Evolutionary conservation across 1,140 invertebrate species (phyloP).

Genomic region (Drosophila pruinosa): DNA sequence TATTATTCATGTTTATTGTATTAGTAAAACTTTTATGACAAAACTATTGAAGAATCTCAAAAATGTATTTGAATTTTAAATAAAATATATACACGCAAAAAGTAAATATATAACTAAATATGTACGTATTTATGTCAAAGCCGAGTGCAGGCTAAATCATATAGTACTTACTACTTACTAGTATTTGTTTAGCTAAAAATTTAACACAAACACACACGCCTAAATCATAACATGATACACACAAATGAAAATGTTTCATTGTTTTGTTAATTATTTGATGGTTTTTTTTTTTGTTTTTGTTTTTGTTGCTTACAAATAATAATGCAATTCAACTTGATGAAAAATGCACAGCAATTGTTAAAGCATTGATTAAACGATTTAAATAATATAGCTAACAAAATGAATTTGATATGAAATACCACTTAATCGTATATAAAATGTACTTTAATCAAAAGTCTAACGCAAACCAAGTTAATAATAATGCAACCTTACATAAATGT

Average conservation of each 20-base stretch:
- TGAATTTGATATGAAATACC: conserved; percentile 39
- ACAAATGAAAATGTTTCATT: not conserved
- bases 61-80: conserved; percentile 64
- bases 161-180: conserved; percentile 29
- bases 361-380: conserved; percentile 13
- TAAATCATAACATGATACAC: conserved; percentile 3
- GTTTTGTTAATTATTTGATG: not conserved
- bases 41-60: conserved; percentile 31
- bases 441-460: conserved; percentile 41
- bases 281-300: not conserved
- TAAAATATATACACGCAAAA: conserved; percentile 22
- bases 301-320: not conserved
- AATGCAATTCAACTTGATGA: conserved; percentile 5
- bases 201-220: conserved; percentile 5
- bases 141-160: conserved; percentile 24
- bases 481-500: conserved; percentile 51
- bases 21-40: conserved; percentile 69
- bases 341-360: conserved; percentile 12
- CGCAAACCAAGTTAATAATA: conserved; percentile 33
- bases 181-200: conserved; percentile 38
- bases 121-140: conserved; percentile 16
- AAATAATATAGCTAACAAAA: conserved; percentile 24
- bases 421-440: conserved; percentile 25
- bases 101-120: conserved; percentile 4
- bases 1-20: conserved; percentile 75